Evolutionary conservation across 1,140 invertebrate species (phyloP).

Genomic region (Tenebrio molitor): DNA sequence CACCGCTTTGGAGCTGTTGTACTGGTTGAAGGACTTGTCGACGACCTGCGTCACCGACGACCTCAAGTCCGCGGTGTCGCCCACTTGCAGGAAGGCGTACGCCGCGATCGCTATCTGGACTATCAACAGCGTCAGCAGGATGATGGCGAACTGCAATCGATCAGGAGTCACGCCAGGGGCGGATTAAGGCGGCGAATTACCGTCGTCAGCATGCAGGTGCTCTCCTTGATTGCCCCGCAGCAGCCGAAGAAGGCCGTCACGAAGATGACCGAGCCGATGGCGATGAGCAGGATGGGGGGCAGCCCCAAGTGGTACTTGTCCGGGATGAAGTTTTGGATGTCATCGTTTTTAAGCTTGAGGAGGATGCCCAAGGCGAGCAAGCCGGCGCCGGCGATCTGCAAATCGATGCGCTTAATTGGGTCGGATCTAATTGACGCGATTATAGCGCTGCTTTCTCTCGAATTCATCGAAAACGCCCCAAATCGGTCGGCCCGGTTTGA

Average conservation of each 20-base stretch:
- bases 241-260: constrained; percentile 88
- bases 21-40: constrained; percentile 66
- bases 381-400: constrained; percentile 55
- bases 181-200: constrained; percentile 67
- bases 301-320: constrained; percentile 48
- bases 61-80: constrained; percentile 51
- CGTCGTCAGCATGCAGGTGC: constrained; percentile 83
- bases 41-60: constrained; percentile 49
- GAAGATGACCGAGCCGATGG: constrained; percentile 83
- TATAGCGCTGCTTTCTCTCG: background rate
- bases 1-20: constrained; percentile 57
- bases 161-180: background rate
- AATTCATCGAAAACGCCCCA: constrained; percentile 4
- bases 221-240: constrained; percentile 86
- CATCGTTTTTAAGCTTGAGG: constrained; percentile 51
- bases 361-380: constrained; percentile 54
- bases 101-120: constrained; percentile 67
- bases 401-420: constrained; percentile 33
- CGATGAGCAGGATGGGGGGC: constrained; percentile 82
- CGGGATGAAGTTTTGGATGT: constrained; percentile 52
- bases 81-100: constrained; percentile 61
- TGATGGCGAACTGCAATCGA: constrained; percentile 66
- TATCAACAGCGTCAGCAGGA: constrained; percentile 66
- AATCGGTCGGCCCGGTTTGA: too few species aligned
- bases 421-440: constrained; percentile 2